Evolutionary conservation across 1,140 invertebrate genomes (phyloP).

Genomic region (Thaumatotibia leucotreta): DNA sequence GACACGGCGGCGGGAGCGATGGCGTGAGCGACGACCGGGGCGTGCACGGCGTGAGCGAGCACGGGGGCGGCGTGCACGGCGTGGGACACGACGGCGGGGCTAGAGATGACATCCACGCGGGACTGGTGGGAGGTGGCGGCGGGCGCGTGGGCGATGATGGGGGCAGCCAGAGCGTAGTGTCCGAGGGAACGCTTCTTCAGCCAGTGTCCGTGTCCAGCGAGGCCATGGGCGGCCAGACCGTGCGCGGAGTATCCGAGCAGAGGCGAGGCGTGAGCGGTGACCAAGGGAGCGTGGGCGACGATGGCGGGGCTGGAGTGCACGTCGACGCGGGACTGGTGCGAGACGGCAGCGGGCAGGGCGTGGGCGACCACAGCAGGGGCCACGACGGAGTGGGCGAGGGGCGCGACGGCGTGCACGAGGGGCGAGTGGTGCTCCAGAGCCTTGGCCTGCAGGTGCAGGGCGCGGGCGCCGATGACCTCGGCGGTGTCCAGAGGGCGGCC

Average conservation of each 20-base stretch:
- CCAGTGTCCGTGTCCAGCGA: slow-evolving; percentile 13
- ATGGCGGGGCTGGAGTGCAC: slow-evolving; percentile 46
- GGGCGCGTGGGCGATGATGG: slow-evolving; percentile 22
- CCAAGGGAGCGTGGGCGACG: slow-evolving; percentile 37
- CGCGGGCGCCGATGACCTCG: slow-evolving; percentile 69
- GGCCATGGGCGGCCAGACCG: slow-evolving; percentile 15
- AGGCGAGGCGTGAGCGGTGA: slow-evolving; percentile 21
- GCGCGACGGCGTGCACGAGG: slow-evolving; percentile 31
- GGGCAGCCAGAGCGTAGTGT: slow-evolving; percentile 23
- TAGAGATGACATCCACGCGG: slow-evolving; percentile 26
- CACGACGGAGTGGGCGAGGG: slow-evolving; percentile 50
- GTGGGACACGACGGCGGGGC: slow-evolving; percentile 19
- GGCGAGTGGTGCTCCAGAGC: slow-evolving; percentile 50
- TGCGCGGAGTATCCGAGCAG: slow-evolving; percentile 42
- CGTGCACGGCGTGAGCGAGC: background rate
- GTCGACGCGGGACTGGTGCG: slow-evolving; percentile 56
- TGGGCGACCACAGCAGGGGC: slow-evolving; percentile 30
- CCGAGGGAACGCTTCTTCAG: slow-evolving; percentile 20
- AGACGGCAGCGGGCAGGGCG: slow-evolving; percentile 46
- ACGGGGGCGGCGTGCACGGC: slow-evolving; percentile 26
- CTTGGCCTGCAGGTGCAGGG: slow-evolving; percentile 66
- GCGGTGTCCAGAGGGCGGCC: slow-evolving; percentile 66
- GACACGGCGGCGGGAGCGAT: slow-evolving; percentile 40
- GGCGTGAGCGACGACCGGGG: slow-evolving; percentile 25
- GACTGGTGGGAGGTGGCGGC: slow-evolving; percentile 23